These are phyloP conservation scores for Pterocles burchelli DNA, from an alignment of 2,113 vertebrate species.

Conservation along the genomic window DNA sequence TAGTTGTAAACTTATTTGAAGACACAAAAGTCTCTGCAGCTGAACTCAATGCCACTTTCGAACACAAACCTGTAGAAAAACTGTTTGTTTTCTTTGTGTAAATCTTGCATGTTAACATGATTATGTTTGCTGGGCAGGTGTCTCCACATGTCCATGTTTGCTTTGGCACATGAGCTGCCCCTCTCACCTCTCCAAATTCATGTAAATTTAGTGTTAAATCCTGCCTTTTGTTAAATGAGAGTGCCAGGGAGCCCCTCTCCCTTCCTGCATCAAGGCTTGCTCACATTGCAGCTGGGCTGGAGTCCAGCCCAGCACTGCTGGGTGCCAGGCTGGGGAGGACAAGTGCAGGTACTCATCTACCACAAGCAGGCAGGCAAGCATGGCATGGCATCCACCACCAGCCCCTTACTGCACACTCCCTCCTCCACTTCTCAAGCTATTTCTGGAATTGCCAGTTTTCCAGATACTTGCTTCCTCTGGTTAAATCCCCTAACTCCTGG, in stretches of 20 bases:
- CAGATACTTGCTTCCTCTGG: not conserved
- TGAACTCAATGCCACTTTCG: conserved; percentile 33
- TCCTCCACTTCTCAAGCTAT: not conserved
- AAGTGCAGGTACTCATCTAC: not conserved
- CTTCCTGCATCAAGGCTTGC: not conserved
- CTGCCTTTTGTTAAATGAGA: conserved; percentile 26
- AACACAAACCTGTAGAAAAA: not conserved
- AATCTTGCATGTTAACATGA: conserved; percentile 35
- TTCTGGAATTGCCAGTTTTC: not conserved
- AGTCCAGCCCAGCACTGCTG: not conserved
- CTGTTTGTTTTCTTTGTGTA: conserved; percentile 47
- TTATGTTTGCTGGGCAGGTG: conserved; percentile 50
- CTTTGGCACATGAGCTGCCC: conserved; percentile 15
- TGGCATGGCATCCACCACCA: not conserved
- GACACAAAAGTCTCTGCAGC: conserved; percentile 1
- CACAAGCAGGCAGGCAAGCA: not conserved
- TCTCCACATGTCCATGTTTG: conserved; percentile 45
- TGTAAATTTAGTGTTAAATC: conserved; percentile 47
- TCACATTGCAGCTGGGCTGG: not conserved
- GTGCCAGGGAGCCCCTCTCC: conserved; percentile 14
- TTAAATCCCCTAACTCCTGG: not conserved
- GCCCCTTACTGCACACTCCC: not conserved
- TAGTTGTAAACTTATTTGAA: conserved; percentile 33
- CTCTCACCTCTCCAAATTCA: conserved; percentile 51
- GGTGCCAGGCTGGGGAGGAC: not conserved